These are phyloP conservation scores for Prolemur simus DNA, from an alignment of 2,113 vertebrate species.

Conservation along the genomic window DNA sequence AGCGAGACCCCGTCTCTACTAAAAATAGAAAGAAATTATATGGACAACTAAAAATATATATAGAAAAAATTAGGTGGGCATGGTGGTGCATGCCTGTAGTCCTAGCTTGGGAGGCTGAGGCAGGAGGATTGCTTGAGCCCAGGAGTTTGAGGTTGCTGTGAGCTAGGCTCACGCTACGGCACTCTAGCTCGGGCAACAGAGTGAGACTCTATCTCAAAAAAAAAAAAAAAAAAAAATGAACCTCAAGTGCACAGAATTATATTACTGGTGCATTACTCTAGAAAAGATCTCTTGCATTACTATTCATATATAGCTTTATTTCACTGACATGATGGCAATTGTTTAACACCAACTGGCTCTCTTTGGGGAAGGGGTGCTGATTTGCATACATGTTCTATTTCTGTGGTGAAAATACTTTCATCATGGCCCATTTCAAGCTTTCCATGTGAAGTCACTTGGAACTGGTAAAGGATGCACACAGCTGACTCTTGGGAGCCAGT, in stretches of 20 bases:
- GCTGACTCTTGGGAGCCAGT: neutral
- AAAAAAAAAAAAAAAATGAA: neutral
- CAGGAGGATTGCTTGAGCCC: too few species aligned
- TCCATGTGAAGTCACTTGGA: neutral
- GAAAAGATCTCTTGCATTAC: neutral
- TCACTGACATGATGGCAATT: neutral
- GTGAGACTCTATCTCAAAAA: too few species aligned
- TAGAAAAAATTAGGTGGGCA: too few species aligned
- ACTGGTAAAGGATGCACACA: neutral
- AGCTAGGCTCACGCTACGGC: too few species aligned
- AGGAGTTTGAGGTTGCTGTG: too few species aligned
- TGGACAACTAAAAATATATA: too few species aligned
- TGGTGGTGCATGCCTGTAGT: too few species aligned
- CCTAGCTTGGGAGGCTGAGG: too few species aligned
- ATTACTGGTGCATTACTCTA: neutral
- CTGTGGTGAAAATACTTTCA: neutral
- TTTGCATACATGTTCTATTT: neutral
- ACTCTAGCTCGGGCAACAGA: too few species aligned
- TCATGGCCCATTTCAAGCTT: neutral
- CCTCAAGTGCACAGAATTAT: neutral
- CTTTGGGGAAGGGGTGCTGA: neutral
- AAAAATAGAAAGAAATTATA: too few species aligned
- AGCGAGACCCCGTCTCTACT: too few species aligned
- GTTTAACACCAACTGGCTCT: neutral
- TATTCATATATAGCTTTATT: neutral